These are phyloP conservation scores for Paratilapia polleni DNA, from an alignment of 2,113 vertebrate species.

Conservation along the genomic window DNA sequence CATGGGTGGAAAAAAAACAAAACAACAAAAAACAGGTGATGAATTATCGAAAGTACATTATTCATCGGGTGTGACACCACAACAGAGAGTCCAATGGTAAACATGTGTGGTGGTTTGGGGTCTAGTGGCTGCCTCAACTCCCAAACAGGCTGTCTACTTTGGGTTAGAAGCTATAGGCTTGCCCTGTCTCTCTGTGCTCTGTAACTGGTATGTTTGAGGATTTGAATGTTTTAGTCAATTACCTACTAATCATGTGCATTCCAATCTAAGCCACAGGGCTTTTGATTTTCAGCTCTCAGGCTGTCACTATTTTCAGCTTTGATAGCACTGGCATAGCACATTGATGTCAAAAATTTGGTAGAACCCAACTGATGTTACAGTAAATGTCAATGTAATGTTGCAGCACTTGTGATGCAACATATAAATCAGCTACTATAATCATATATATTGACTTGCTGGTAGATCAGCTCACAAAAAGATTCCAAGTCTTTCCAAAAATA, in stretches of 20 bases:
- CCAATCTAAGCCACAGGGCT: neutral
- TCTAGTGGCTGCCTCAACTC: constrained; percentile 20
- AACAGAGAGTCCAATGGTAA: constrained; percentile 61
- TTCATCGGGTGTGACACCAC: constrained; percentile 64
- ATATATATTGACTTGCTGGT: too few species aligned
- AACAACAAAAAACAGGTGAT: constrained; percentile 41
- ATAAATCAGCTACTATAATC: too few species aligned
- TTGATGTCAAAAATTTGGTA: neutral
- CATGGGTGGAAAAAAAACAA: neutral
- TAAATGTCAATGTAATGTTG: neutral
- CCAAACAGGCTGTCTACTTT: constrained; percentile 20
- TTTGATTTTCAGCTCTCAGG: neutral
- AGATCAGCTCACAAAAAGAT: too few species aligned
- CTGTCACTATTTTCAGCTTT: neutral
- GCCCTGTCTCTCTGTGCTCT: neutral
- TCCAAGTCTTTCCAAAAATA: too few species aligned
- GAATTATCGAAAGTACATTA: constrained; percentile 45
- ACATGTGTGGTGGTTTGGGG: constrained; percentile 63
- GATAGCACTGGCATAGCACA: neutral
- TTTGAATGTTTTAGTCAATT: constrained; percentile 8
- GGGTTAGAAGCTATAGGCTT: neutral
- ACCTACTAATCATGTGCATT: neutral
- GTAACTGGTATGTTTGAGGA: constrained; percentile 13
- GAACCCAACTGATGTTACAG: neutral
- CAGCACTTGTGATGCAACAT: too few species aligned